These are phyloP conservation scores for Poecilia gillii DNA, from an alignment of 2,797 vertebrate species.

Conservation along the genomic window DNA sequence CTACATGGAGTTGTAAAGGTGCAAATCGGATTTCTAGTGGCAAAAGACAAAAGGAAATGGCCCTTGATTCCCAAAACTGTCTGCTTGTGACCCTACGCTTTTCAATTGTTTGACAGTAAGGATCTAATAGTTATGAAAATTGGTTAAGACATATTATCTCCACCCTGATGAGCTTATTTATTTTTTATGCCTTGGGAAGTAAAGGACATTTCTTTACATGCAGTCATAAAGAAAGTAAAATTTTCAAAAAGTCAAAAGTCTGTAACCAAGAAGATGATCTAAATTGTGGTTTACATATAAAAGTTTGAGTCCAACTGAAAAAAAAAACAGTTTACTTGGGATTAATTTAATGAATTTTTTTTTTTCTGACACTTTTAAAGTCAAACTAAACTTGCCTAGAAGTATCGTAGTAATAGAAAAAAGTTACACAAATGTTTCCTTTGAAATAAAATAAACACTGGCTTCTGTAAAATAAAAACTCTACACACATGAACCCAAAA, in stretches of 20 bases:
- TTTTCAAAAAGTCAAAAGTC: neutral
- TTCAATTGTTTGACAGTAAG: neutral
- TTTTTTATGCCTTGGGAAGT: neutral
- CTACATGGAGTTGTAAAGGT: neutral
- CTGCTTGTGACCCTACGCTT: neutral
- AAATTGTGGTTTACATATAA: neutral
- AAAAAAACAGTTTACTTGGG: neutral
- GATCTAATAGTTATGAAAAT: neutral
- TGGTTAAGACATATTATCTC: neutral
- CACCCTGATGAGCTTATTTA: neutral
- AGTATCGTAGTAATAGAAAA: neutral
- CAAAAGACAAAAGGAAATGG: neutral
- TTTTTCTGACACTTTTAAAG: neutral
- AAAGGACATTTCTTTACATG: neutral
- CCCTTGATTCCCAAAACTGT: neutral
- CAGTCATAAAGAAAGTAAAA: neutral
- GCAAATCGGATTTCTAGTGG: neutral
- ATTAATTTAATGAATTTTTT: neutral
- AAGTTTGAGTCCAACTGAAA: neutral
- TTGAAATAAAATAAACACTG: neutral
- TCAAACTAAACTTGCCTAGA: neutral
- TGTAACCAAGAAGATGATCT: neutral
- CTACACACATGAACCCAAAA: neutral
- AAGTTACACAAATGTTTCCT: neutral
- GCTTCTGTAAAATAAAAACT: neutral